Conservation (phyloP, 2,888 invertebrate species). For the Sesia bembeciformis region DNA sequence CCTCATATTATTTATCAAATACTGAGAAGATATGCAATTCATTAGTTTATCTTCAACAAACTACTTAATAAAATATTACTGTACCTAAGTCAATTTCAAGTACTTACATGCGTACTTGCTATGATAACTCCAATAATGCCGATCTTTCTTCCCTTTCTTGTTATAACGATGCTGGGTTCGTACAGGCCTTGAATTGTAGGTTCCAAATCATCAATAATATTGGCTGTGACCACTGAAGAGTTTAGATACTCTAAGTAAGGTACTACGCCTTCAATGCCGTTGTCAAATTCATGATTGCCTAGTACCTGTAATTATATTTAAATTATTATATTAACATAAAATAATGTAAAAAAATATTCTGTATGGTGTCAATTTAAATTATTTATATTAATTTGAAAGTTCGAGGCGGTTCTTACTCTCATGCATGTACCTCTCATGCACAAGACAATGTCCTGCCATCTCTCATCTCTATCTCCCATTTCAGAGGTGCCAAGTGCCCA, state of each 20-base stretch:
- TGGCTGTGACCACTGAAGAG: constrained; percentile 82
- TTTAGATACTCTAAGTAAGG: constrained; percentile 79
- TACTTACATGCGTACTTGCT: constrained; percentile 47
- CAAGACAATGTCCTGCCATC: no score
- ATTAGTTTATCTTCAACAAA: no score
- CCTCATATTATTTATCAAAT: no score
- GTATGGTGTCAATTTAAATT: no score
- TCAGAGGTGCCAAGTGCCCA: no score
- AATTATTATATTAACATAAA: neutral
- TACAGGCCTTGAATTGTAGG: constrained; percentile 80
- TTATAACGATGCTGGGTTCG: constrained; percentile 77
- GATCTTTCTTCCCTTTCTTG: constrained; percentile 78
- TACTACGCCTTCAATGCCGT: constrained; percentile 80
- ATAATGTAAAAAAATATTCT: neutral
- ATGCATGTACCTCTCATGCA: no score
- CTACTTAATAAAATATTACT: no score
- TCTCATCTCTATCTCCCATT: no score
- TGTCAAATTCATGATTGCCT: constrained; percentile 92
- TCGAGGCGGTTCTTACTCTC: no score
- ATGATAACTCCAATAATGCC: constrained; percentile 86
- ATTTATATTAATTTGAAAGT: no score
- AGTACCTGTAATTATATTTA: constrained; percentile 74
- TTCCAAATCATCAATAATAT: constrained; percentile 81
- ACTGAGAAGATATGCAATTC: no score
- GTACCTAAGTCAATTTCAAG: neutral